phyloP scores from a whole-genome alignment of 2,888 invertebrate species.

The Endomychus coccineus region DNA sequence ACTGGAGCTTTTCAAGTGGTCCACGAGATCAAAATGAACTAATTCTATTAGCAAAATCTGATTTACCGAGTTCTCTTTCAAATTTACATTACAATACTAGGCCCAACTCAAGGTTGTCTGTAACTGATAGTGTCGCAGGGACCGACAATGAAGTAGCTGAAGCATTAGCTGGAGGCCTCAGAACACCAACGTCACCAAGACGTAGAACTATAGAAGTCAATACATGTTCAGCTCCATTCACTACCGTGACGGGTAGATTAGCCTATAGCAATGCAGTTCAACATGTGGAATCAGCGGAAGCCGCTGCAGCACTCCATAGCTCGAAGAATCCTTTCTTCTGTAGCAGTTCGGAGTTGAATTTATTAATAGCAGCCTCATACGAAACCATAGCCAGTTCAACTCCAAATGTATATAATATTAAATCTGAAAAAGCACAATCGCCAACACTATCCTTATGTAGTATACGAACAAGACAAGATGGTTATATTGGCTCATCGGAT shows the following conservation, averaged over 20 bases:
- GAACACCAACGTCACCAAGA: constrained; percentile 51
- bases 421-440: constrained; percentile 51
- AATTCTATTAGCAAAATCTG: constrained; percentile 45
- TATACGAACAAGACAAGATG: constrained; percentile 57
- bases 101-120: constrained; percentile 52
- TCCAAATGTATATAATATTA: constrained; percentile 47
- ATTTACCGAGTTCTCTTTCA: constrained; percentile 44
- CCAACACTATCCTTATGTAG: constrained; percentile 58
- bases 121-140: constrained; percentile 53
- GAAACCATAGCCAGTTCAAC: constrained; percentile 47
- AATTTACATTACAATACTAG: constrained; percentile 32
- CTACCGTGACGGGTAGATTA: constrained; percentile 56
- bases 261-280: constrained; percentile 62
- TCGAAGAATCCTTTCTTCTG: constrained; percentile 42
- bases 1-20: constrained; percentile 63
- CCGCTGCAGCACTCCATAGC: constrained; percentile 33
- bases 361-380: constrained; percentile 47
- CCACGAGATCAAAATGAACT: constrained; percentile 56
- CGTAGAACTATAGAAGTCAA: constrained; percentile 51
- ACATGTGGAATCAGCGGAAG: constrained; percentile 52
- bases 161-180: constrained; percentile 48
- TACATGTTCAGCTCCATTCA: constrained; percentile 54
- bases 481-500: constrained; percentile 46
- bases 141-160: constrained; percentile 60
- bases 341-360: constrained; percentile 43